Evolutionary conservation across 2,888 invertebrate species (phyloP), one percentile per base, ranked within the genome.

Genomic region (Andrena flavipes): DNA sequence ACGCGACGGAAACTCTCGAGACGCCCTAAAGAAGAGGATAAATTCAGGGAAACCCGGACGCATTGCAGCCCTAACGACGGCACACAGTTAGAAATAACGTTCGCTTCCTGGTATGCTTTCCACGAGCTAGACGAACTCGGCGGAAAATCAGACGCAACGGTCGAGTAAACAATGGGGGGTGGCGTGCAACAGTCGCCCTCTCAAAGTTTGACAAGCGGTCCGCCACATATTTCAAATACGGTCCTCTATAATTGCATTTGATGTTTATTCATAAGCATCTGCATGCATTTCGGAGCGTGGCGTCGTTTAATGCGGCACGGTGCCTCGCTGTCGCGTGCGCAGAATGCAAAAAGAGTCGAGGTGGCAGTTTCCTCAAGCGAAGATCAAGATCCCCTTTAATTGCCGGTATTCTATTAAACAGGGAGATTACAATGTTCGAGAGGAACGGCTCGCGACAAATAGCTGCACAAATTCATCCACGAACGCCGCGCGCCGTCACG

Each of bases 191-290:
- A 72, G 42, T 59, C 42, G 54, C 23, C 63, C 60, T 74, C 35
- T 16, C 10, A 23, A 74, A 74, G 69, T 79, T 79, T 42, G 74
- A 69, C 64, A 64, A 59, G n/a, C 48, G 73, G 54, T 4, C 63
- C 56, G 51, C n/a, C 30, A 26, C 56, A 72, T 49, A 68, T 68
- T 72, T 62, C 35, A 71, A 49, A 67, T 65, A 49, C 16, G 56
- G 51, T 63, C 49, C 68, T 35, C 26, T 48, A 56, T 72, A 76
- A 80, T 76, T 80, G 67, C 68, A n/a, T 68, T 73, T 59, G 20
- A 76, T 76, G 80, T 80, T 62, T 80, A 80, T 80, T 80, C 76
- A 76, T 80, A 72, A 73, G 63, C 67, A 56, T 42, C 30, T 54
- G 54, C 68, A 35, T 30, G 30, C 7, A 65, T 54, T 51, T 51